Evolutionary conservation across 2,113 vertebrate species (phyloP), one percentile per base, ranked within the genome.

Genomic region (Rhinolophus ferrumequinum): DNA sequence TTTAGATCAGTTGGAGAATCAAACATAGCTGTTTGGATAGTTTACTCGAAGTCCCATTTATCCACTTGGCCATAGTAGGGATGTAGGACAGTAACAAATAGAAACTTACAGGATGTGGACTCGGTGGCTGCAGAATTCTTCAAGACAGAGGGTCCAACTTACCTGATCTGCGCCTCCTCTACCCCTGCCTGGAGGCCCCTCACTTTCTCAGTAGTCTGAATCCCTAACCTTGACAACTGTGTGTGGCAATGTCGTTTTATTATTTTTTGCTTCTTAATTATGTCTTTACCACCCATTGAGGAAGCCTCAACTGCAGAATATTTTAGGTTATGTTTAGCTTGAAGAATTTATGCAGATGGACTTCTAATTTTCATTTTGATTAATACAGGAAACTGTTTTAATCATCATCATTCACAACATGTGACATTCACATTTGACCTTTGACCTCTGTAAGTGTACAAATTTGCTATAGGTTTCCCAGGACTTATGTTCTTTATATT

Each of bases 351-450:
- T 80, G 10, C 54, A 72, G 35, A 19, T 80, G 56, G 28, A 85
- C 30, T 88, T 91, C 6, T n/a, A 28, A 64, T 90, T 89, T 93
- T 81, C 66, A 87, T 90, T 80, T 75, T 95, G 60, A 93, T 90
- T n/a, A 70, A 38, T 58, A 21, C 44, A 62, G 75, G 77, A 94
- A 83, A 70, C 15, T 62, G 70, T 21, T 72, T 41, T n/a, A 47
- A 54, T 30, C 8, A 8, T 73, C 24, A 60, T 35, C 69, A 62
- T 19, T 19, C 22, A n/a, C 4, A 60, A 30, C 22, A 67, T 60
- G 58, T 85, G 26, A 28, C 15, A 30, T 41, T 93, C 6, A 52
- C 7, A 76, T 66, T 92, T 67, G 56, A 67, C 50, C 64, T 52
- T 88, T 60, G 56, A 60, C 18, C 30, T 54, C 0, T 88, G 28